Base-by-base conservation (phyloP, 2,113 vertebrate genomes). In the Tursiops truncatus region DNA sequence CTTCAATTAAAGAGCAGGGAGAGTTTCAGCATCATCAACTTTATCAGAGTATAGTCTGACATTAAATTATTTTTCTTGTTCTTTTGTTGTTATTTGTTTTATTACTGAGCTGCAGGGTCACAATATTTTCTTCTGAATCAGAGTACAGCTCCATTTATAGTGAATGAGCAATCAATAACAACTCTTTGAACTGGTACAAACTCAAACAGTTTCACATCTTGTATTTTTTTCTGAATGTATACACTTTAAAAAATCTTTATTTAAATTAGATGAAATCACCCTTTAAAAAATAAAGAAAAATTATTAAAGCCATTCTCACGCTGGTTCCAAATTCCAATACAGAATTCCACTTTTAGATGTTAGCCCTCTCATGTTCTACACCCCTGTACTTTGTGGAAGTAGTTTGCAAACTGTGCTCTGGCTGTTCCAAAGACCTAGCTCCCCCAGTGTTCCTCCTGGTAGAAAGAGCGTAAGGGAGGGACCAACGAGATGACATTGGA, bases 21-120 rank as follows among this genome's bases (percentile, higher is more conserved):
- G 18, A 85, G 6, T 86, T 95, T 92, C 21, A 28, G 15, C 1
- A 79, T 76, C 63, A 81, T 89, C 36, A 82, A 38, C 9, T 71
- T 85, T 79, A 86, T 68, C 36, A 94, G 92, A 92, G 83, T 60
- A 36, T 20, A 73, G 25, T 31, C 65, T 62, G 38, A 89, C 38
- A 91, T 74, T 44, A 94, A 94, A 44, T 56, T 36, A 65, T 31
- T 71, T 94, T 53, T 77, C 1, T 67, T 80, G 23, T 74, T 36
- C 12, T 53, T 93, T 96, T 77, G 44, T 44, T 80, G 41, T 68
- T 95, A 17, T 87, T 63, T 92, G 80, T 87, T 94, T 86, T 85
- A 6, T 89, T 92, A 90, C 68, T 56, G 41, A 91, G 18, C 62
- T 68, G 28, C 76, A 80, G 70, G 36, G 20, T 88, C 50, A 89